Base-by-base conservation (phyloP, 2,113 vertebrate species). In the Callipepla californica region DNA sequence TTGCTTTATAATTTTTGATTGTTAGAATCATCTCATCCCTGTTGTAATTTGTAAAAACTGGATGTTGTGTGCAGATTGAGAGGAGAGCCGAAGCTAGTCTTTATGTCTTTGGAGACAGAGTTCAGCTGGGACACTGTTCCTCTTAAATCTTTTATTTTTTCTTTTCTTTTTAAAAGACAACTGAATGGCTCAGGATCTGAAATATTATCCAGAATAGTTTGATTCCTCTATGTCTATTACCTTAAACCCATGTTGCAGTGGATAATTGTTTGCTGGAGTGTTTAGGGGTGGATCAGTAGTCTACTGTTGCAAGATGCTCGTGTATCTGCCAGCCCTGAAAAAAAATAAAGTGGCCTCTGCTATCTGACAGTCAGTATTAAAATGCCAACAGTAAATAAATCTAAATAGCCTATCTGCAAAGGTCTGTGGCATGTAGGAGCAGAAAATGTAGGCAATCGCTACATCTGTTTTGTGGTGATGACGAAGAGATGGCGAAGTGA, bases 171-270 rank as follows among this genome's bases (percentile, higher is more conserved):
- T 57, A 44, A 51, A 66, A 51, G 38, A 15, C 26, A 80, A 2
- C 12, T 32, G 7, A 0, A 30, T 36, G 32, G 65, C 3, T 2
- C 15, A 48, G 36, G 3, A 36, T 84, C 57, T 40, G 11, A 51
- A 76, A 38, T 45, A 15, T 73, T 10, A 51, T 78, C 17, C 15
- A 15, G 1, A 69, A 7, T 34, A 3, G 48, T 81, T 68, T 40
- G 25, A 0, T 42, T 28, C 2, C 0, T 26, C 12, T 1, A 1
- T 80, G 80, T 88, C 55, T 7, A 9, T 82, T 23, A 40, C 6
- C 25, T 81, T 75, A 90, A 57, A n/a, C 42, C 50, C 11, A 36
- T 0, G 0, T 51, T 85, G 50, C 42, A 7, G 6, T 34, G 44
- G 51, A 7, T 15, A 7, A 17, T 75, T 63, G 15, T 14, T 86